Evolutionary conservation across 2,797 vertebrate genomes (phyloP).

Genomic region (Tragelaphus oryx): DNA sequence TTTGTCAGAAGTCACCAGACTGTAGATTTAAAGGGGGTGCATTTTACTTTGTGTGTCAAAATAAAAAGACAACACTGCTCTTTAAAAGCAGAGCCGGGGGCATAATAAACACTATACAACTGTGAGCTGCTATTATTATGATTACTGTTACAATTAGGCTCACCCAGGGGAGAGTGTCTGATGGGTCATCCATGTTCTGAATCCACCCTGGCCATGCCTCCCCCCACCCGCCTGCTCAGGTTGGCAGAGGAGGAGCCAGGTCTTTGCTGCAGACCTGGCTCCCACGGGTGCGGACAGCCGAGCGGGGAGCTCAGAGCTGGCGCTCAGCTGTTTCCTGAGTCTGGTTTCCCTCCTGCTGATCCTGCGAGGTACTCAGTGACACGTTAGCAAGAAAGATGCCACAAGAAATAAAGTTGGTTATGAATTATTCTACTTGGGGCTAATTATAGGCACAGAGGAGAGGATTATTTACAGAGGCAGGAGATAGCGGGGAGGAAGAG

Average conservation of each 20-base stretch:
- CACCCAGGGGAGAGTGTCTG: background rate
- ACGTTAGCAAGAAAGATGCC: constrained; percentile 62
- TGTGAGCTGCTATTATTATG: background rate
- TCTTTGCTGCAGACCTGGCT: background rate
- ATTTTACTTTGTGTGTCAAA: background rate
- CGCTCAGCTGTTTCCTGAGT: background rate
- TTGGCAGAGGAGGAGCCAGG: background rate
- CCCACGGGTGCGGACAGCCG: fast-evolving
- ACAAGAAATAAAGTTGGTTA: constrained; percentile 73
- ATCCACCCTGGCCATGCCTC: fast-evolving
- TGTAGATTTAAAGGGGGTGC: background rate
- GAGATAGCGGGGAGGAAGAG: background rate
- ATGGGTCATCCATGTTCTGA: too few relatives aligned
- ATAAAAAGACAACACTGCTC: background rate
- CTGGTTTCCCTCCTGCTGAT: constrained; percentile 46
- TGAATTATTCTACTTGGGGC: constrained; percentile 70
- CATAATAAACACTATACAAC: background rate
- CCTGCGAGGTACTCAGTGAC: constrained; percentile 4
- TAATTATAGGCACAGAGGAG: constrained; percentile 71
- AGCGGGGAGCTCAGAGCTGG: background rate
- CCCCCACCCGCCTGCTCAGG: background rate
- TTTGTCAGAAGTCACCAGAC: background rate
- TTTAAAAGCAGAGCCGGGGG: background rate
- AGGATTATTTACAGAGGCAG: constrained; percentile 66
- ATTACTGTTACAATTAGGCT: background rate